Evolutionary conservation across 2,888 invertebrate genomes (phyloP).

Genomic region (Polylopha cassiicola): DNA sequence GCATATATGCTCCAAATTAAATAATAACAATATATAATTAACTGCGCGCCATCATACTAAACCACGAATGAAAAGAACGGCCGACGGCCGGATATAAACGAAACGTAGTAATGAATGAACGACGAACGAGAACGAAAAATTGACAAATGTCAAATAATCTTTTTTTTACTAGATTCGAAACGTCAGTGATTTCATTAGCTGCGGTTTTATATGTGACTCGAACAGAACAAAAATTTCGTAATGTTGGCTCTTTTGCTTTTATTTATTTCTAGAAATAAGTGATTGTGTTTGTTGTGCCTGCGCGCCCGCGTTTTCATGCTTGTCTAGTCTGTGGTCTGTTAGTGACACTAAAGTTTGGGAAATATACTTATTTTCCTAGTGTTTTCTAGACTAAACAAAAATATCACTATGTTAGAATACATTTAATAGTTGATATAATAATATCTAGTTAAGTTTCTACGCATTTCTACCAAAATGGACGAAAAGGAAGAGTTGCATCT

Average conservation of each 20-base stretch:
- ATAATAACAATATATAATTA: constrained; percentile 3
- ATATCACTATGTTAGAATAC: not conserved
- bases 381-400: constrained; percentile 11
- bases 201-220: not conserved
- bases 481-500: constrained; percentile 83
- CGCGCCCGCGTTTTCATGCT: not conserved
- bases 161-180: too few relatives aligned
- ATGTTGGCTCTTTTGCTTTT: not conserved
- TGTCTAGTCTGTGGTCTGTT: constrained; percentile 8
- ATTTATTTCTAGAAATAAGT: not conserved
- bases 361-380: constrained; percentile 11
- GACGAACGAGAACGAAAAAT: constrained; percentile 10
- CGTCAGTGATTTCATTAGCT: not conserved
- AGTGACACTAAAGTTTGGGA: constrained; percentile 19
- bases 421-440: not conserved
- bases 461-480: constrained; percentile 48
- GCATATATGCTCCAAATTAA: not conserved
- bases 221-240: not conserved
- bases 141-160: constrained; percentile 5
- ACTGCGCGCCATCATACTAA: constrained; percentile 11
- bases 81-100: too few relatives aligned
- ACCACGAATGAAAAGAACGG: not conserved
- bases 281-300: not conserved
- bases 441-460: constrained; percentile 5
- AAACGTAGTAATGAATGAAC: constrained; percentile 10